Conservation (phyloP, 2,888 invertebrate genomes). For the Choreutis nemorana region DNA sequence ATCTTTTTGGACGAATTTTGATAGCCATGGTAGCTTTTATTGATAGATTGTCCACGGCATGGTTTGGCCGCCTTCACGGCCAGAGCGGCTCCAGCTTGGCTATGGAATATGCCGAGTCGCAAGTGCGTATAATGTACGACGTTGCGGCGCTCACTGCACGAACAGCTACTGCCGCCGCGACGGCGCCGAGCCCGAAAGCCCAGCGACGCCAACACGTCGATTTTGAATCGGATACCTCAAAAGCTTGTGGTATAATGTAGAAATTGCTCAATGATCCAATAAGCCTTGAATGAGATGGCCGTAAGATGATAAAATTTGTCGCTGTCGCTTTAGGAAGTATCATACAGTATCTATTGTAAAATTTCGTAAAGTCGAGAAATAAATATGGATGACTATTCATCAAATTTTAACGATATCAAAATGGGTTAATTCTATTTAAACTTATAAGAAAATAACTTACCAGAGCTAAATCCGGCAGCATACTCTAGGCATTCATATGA, state of each 20-base stretch:
- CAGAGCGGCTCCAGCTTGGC: conserved; percentile 74
- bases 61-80: conserved; percentile 70
- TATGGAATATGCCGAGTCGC: conserved; percentile 78
- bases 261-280: too few species aligned
- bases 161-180: conserved; percentile 59
- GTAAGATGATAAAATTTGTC: neutral
- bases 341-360: too few species aligned
- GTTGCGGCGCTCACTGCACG: conserved; percentile 67
- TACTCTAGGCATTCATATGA: conserved; percentile 97
- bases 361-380: too few species aligned
- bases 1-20: neutral
- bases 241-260: conserved; percentile 63
- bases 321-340: too few species aligned
- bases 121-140: conserved; percentile 69
- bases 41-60: conserved; percentile 63
- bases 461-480: conserved; percentile 93
- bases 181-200: conserved; percentile 32
- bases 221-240: conserved; percentile 58
- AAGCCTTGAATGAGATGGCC: too few species aligned
- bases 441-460: conserved; percentile 27
- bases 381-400: too few species aligned
- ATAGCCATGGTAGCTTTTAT: neutral
- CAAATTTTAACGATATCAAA: too few species aligned
- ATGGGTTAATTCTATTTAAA: neutral
- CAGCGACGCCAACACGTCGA: conserved; percentile 43